Base-by-base conservation (phyloP, 1,140 invertebrate species). In the Drosophila paulistorum region DNA sequence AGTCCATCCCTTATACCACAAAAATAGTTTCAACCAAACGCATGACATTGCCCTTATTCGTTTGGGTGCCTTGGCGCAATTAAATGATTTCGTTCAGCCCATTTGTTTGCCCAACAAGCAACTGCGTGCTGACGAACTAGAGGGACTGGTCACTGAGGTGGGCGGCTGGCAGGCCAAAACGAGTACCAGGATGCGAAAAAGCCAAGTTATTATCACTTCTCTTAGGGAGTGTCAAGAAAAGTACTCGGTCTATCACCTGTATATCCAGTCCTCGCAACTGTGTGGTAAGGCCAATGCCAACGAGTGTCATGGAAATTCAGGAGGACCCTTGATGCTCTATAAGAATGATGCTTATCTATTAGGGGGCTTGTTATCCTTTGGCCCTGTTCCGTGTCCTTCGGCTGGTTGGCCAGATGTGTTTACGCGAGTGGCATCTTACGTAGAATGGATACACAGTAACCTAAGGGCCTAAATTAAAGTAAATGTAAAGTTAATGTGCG, bases 131-230 rank as follows among this genome's bases (percentile, higher is more conserved):
- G 89, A 81, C 9, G 90, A 90, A 1, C 94, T 93, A 57, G 90
- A 94, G 3, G 93, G 92, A 0, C 77, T 92, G n/a, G 93, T 92
- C 33, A 93, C 96, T 14, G 94, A 94, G 61, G 95, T 96, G 0
- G 96, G 95, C 4, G 97, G 97, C 4, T 98, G 97, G 97, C 96
- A 96, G 7, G 95, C 94, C 89, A 96, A 94, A 1, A 94, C 96
- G 86, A 93, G 83, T 35, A 91, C 93, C 80, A 65, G 94, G 2
- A 94, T 94, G 73, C 61, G 94, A 2, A 94, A 95, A 72, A 83
- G 71, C n/a, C 48, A 70, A 20, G 85, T 90, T 5, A 69, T 67
- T 20, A 74, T 91, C 4, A 68, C 39, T 1, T 68, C 73, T 0
- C 68, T 81, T 1, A 65, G 69, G 13, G 39, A 77, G 1, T 91